Base-by-base conservation (phyloP, 2,113 vertebrate genomes). In the Okapia johnstoni region DNA sequence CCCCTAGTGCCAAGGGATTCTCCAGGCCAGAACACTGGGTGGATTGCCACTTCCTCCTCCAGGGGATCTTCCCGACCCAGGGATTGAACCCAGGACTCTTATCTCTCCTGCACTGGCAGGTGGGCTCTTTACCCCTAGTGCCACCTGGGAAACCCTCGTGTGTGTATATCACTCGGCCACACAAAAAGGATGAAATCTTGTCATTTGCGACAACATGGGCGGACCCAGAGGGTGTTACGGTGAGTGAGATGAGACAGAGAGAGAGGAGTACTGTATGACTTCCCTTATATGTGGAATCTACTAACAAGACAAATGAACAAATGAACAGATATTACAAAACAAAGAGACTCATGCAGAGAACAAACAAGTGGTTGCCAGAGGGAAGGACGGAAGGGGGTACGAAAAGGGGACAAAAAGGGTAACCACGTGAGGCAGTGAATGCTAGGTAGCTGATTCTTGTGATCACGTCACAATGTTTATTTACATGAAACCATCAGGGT, bases 101-200 rank as follows among this genome's bases (percentile, higher is more conserved):
- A 12, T 36, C 19, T 23, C n/a, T 70, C n/a, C 66, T 40, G n/a
- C n/a, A 1, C 0, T 36, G 63, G 63, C 0, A 36, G 61, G 33
- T n/a, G 63, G 33, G 17, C 19, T 36, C n/a, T 66, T 66, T 36
- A 36, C 63, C 33, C 3, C n/a, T 11, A 23, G n/a, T 5, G 23
- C 66, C 66, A 23, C n/a, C 10, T 23, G 19, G 19, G 66, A 36
- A 70, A n/a, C 66, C n/a, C 19, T 23, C 4, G 14, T 40, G n/a
- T 70, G 7, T 73, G 11, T 14, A 14, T 73, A 7, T 70, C n/a
- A 40, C 66, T 40, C 66, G 46, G 7, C 73, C 73, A 16, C 73
- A 28, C 2, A 9, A 77, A 28, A 28, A 70, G 73, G 43, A 46
- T 46, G 73, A 46, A 16, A 5, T 46, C 73, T 77, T 28, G 43